Percentiles rank a stretch among this genome's conserved stretches.
Evolutionary conservation across 2,113 vertebrate species (phyloP).

Genomic region (Falco punctatus): DNA sequence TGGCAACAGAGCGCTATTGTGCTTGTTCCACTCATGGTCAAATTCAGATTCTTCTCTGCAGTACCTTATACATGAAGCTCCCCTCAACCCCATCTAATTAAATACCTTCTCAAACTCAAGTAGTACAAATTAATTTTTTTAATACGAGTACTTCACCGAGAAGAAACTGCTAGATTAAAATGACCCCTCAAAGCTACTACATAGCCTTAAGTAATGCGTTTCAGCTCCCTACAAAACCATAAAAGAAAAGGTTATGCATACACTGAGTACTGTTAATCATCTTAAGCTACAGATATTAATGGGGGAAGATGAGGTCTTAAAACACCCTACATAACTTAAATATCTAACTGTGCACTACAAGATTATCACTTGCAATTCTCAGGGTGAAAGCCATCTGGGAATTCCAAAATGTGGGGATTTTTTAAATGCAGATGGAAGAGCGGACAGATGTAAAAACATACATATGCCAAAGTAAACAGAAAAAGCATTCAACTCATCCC

Average conservation of each 20-base stretch:
- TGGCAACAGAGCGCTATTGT: background rate
- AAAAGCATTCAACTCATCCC: background rate
- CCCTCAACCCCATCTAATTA: background rate
- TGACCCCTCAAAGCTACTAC: background rate
- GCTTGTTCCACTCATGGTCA: background rate
- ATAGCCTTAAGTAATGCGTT: accelerated
- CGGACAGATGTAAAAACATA: background rate
- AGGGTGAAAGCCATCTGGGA: background rate
- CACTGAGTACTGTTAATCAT: background rate
- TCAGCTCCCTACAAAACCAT: background rate
- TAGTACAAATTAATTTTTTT: background rate
- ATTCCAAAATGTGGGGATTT: background rate
- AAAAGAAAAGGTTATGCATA: background rate
- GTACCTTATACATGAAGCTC: background rate
- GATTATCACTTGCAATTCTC: background rate
- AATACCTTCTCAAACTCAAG: background rate
- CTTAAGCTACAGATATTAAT: background rate
- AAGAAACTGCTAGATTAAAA: background rate
- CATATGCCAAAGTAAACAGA: background rate
- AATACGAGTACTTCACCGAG: background rate
- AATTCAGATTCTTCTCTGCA: background rate
- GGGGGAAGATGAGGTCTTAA: background rate
- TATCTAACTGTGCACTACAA: background rate
- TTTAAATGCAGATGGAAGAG: background rate
- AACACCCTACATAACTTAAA: background rate